Evolutionary conservation across 2,113 vertebrate species (phyloP), one percentile per base, ranked within the genome.

Genomic region (Galbula dea): DNA sequence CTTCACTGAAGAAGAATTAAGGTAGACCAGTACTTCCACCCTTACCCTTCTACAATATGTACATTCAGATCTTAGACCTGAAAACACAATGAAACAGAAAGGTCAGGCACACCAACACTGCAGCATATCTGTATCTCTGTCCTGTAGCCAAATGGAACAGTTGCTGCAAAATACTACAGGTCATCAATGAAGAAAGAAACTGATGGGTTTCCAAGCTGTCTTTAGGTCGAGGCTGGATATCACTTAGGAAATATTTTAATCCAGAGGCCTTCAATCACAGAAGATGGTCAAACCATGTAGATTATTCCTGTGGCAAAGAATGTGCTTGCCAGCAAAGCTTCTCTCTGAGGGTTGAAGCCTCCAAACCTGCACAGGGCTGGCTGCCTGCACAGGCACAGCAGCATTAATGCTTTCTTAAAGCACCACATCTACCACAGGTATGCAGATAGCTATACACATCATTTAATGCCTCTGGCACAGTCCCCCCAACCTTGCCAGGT

Each of bases 311-410:
- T 11, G 19, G 54, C 52, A 89, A 85, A 67, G 39, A 55, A 59
- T 0, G 0, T 1, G 46, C 65, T 17, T 74, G 65, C 15, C 48
- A 74, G 39, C 36, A 68, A 26, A 0, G 3, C n/a, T 34, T 41
- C 24, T 17, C 34, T 21, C 32, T 7, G 4, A 67, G 0, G 2
- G 54, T 19, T 24, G 37, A 10, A 79, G 72, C 29, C 32, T 30
- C 61, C 1, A 2, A 4, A 1, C 1, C 5, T 4, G 30, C 34
- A 29, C 6, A 22, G 57, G 69, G 23, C 57, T 67, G 46, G 46
- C 17, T 52, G 51, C n/a, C 30, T 9, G 32, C 2, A 0, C 63
- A 58, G 58, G 58, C 41, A 37, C 51, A 46, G 72, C 26, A 23
- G 34, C 16, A 36, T 52, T 34, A 32, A 49, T 4, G 41, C 23